Base-by-base conservation (phyloP, 2,797 vertebrate species). In the Sternotherus odoratus region DNA sequence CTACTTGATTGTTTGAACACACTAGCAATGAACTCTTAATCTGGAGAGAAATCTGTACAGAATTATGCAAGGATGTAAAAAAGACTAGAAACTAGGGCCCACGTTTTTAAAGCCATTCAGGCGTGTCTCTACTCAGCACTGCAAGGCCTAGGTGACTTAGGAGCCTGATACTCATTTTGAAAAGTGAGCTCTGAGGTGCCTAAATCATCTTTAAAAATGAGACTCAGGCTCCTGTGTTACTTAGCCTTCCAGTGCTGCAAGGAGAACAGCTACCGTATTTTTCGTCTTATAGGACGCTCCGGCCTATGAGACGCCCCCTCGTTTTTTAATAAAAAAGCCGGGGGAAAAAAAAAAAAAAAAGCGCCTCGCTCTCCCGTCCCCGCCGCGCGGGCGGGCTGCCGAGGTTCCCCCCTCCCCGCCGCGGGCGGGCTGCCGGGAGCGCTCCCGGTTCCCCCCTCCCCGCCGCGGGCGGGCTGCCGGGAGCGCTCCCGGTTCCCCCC, bases 21-120 rank as follows among this genome's bases (percentile, higher is more conserved):
- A 84, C 90, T 87, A 86, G 90, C 92, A 92, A 2, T 88, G 90
- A 93, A 63, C 93, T 96, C 39, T 85, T 93, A 79, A 87, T 96
- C 89, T 87, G 88, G 85, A 74, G 86, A 90, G 83, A 60, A 13
- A 79, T 30, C 79, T 82, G 85, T 56, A 81, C 26, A 11, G 0
- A 93, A 86, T 79, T 60, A 86, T n/a, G 49, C 19, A 74, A 82
- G 75, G 88, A 43, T 36, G 1, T 82, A 46, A 84, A 53, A 83
- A 88, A 86, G 77, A 86, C 60, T 23, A 77, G 69, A n/a, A 83
- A 28, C 77, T 81, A 90, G n/a, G 19, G 36, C 8, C 36, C 36
- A 39, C n/a, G 19, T 39, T 69, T 69, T 69, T 69, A 69, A 69
- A 69, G 36, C 10, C 24, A 24, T n/a, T 39, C 5, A 23, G 63